A percentile compares a stretch with the other conserved stretches of the same genome.
Conservation (phyloP, 2,888 invertebrate genomes). For the Idaea biselata region DNA sequence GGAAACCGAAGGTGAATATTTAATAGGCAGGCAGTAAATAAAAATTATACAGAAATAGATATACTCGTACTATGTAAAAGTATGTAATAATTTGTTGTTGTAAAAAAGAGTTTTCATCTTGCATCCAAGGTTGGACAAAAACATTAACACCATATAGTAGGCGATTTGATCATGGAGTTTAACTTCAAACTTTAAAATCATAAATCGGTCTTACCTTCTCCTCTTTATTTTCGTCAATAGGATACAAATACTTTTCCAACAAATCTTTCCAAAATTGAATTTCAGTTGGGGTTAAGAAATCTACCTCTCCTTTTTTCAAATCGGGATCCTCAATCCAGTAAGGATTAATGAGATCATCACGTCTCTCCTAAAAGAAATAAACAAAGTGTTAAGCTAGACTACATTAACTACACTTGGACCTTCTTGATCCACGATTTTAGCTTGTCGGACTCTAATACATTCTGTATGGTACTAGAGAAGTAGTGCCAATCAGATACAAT, state of each 20-base stretch:
- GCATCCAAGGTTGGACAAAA: not conserved
- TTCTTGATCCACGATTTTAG: no score
- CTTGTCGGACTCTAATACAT: no score
- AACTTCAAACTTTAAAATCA: not conserved
- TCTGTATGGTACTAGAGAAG: no score
- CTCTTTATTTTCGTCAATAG: slow-evolving; percentile 94
- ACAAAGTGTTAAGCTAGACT: not conserved
- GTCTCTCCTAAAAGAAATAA: slow-evolving; percentile 74
- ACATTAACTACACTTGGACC: no score
- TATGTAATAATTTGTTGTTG: no score
- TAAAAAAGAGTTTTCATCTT: not conserved
- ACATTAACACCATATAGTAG: not conserved
- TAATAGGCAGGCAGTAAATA: no score
- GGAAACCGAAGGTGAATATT: no score
- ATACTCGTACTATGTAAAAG: no score
- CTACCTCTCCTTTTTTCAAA: slow-evolving; percentile 93
- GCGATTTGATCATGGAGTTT: not conserved
- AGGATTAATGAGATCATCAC: slow-evolving; percentile 94
- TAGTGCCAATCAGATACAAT: no score
- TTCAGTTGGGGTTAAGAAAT: slow-evolving; percentile 92
- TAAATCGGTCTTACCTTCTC: slow-evolving; percentile 85
- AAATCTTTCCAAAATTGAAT: slow-evolving; percentile 96
- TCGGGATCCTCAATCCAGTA: slow-evolving; percentile 96
- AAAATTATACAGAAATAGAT: no score
- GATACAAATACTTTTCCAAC: slow-evolving; percentile 95